Evolutionary conservation across 1,140 invertebrate genomes (phyloP), one percentile per base, ranked within the genome.

Genomic region (Sarcophaga bullata): DNA sequence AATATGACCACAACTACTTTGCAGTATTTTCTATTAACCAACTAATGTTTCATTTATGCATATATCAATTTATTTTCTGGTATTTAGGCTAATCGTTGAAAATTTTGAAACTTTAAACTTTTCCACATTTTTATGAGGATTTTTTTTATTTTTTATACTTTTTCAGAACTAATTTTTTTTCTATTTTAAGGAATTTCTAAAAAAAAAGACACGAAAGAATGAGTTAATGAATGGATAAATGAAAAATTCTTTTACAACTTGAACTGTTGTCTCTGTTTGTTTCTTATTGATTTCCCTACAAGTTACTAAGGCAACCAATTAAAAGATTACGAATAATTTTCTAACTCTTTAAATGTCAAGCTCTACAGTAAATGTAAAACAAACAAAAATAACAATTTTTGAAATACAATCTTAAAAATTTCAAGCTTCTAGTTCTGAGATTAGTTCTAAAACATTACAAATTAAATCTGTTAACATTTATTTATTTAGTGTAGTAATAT

Each of bases 261-360:
- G 3, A 7, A 19, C 62, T 17, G 8, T 68, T 17, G 8, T 68
- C 8, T 78, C 19, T 50, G 75, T 78, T 78, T 3, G 8, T 76
- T 78, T 78, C 75, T 50, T 78, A 78, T 78, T 50, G 75, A 78
- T 76, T 76, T 76, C 73, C 62, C 19, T n/a, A 19, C 19, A n/a
- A 8, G 62, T 68, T 68, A 19, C 17, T 17, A 68, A 19, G 62
- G 15, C 17, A 68, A 68, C 17, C n/a, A 8, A 9, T 68, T n/a
- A 68, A 19, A 68, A 19, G 11, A 68, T n/a, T 19, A 68, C 62
- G n/a, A 19, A 68, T 68, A 68, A n/a, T 68, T 68, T 68, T 19
- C 6, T 19, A 68, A 19, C 17, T n/a, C 8, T 68, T n/a, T 17
- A 68, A 68, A 68, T 68, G 62, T 68, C 62, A 68, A 19, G n/a